Evolutionary conservation across 2,888 invertebrate genomes (phyloP).

Genomic region (Nomada flava): DNA sequence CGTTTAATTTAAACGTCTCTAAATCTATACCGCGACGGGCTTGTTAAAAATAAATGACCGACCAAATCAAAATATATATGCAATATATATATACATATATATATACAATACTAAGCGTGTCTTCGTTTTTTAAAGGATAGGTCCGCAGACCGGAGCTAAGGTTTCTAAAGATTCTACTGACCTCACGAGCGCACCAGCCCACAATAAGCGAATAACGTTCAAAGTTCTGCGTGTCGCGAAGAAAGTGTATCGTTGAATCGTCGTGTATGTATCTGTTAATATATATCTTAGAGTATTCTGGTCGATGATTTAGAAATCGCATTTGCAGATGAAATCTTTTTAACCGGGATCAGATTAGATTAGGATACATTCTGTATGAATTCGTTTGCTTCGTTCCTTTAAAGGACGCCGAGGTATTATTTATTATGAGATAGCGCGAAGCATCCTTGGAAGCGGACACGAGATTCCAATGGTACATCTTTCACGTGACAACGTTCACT

Average conservation of each 20-base stretch:
- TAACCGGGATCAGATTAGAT: neutral
- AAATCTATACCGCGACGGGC: conserved; percentile 41
- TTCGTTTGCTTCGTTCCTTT: neutral
- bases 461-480: conserved; percentile 13
- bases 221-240: conserved; percentile 38
- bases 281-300: neutral
- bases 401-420: neutral
- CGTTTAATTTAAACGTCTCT: conserved; percentile 13
- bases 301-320: conserved; percentile 3
- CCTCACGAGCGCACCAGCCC: conserved; percentile 40
- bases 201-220: conserved; percentile 40
- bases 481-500: conserved; percentile 7
- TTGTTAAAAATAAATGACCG: conserved; percentile 54
- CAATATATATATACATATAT: too few relatives aligned
- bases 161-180: conserved; percentile 41
- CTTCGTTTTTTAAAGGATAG: conserved; percentile 55
- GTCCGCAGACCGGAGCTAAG: conserved; percentile 43
- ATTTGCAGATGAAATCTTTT: neutral
- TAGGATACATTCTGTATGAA: neutral
- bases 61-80: conserved; percentile 59
- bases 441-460: neutral
- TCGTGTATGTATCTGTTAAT: neutral
- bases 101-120: conserved; percentile 53
- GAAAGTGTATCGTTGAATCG: conserved; percentile 36
- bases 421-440: neutral